These are phyloP conservation scores for Tangara arthus DNA, from an alignment of 2,797 vertebrate species.

Conservation along the genomic window DNA sequence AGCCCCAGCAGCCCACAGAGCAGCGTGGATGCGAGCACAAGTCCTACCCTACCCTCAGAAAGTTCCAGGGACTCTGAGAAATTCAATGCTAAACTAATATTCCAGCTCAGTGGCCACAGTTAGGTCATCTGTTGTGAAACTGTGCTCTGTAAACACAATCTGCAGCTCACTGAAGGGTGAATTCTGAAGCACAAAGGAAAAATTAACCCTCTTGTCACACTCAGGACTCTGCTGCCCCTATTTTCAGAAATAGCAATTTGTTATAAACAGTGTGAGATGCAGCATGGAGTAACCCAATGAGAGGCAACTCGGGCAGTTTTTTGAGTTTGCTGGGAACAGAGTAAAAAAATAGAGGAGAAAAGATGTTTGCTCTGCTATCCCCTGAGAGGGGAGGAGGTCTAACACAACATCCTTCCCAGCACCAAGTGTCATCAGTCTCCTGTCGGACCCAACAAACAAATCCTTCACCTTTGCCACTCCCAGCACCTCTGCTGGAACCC, in stretches of 20 bases:
- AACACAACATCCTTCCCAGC: not conserved
- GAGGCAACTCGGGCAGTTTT: not conserved
- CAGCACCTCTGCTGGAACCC: not conserved
- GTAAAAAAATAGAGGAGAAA: not conserved
- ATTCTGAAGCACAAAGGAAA: slow-evolving; percentile 2
- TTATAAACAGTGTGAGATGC: not conserved
- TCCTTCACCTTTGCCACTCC: not conserved
- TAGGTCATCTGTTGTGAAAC: slow-evolving; percentile 18
- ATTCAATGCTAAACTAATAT: not conserved
- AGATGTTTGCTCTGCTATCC: not conserved
- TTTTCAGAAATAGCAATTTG: not conserved
- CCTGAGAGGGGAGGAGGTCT: not conserved
- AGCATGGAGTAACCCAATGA: accelerated
- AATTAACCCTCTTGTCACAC: not conserved
- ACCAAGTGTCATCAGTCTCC: not conserved
- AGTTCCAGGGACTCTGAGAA: not conserved
- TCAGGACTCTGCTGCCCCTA: not conserved
- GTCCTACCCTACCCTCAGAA: not conserved
- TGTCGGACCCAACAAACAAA: not conserved
- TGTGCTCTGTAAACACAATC: not conserved
- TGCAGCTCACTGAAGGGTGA: not conserved
- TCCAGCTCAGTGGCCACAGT: not conserved
- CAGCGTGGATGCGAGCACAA: not conserved
- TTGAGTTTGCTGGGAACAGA: not conserved
- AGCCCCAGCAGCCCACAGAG: not conserved